phyloP scores from a whole-genome alignment of 2,113 vertebrate species.

The Sylvicapra grimmia region DNA sequence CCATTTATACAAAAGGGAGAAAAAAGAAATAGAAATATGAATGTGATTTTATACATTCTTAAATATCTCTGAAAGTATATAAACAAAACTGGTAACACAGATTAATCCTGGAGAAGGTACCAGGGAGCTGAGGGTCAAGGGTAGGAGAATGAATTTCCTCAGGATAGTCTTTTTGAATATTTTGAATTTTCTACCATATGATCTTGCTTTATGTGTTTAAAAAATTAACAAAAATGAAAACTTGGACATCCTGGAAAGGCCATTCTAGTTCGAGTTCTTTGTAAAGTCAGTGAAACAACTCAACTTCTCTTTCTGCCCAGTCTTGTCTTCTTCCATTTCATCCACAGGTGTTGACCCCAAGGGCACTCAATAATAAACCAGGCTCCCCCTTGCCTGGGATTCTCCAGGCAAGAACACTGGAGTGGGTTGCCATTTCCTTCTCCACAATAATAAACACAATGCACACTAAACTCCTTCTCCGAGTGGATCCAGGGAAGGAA shows the following conservation, averaged over 20 bases:
- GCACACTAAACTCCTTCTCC: neutral
- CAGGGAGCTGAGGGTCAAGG: too few species aligned
- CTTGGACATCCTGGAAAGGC: neutral
- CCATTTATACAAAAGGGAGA: too few species aligned
- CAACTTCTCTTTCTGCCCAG: neutral
- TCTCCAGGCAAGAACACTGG: too few species aligned
- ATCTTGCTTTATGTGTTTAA: neutral
- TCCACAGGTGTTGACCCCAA: neutral
- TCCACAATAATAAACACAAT: neutral
- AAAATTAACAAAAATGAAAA: neutral
- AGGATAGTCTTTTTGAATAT: too few species aligned
- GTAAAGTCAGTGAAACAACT: neutral
- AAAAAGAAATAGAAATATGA: too few species aligned
- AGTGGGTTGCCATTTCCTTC: too few species aligned
- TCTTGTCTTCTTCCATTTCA: neutral
- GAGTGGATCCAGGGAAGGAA: neutral
- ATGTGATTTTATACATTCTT: too few species aligned
- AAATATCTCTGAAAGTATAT: too few species aligned
- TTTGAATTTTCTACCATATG: neutral
- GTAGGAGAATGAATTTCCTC: too few species aligned
- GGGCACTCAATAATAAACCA: neutral
- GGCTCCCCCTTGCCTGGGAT: too few species aligned
- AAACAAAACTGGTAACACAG: too few species aligned
- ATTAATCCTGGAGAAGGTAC: too few species aligned
- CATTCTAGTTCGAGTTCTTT: neutral